Evolutionary conservation across 2,888 invertebrate genomes (phyloP).

Genomic region (Drosophila formosana): DNA sequence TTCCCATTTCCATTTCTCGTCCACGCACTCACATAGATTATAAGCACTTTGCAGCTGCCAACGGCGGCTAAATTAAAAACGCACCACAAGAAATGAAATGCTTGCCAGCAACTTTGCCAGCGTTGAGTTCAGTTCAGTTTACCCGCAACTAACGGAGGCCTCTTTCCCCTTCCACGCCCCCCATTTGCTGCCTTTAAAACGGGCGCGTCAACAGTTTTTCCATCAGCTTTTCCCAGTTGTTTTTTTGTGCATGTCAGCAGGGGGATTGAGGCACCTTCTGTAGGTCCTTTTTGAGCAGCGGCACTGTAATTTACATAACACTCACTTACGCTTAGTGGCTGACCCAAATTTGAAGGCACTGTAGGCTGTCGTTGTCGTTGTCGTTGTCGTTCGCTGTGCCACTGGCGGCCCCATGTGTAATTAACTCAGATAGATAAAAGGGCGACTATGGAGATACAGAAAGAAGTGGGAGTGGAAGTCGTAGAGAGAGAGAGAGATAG

Average conservation of each 20-base stretch:
- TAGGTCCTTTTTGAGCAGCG: slow-evolving; percentile 65
- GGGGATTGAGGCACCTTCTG: slow-evolving; percentile 35
- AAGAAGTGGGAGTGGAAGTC: not conserved
- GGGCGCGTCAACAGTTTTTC: slow-evolving; percentile 60
- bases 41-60: slow-evolving; percentile 69
- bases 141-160: slow-evolving; percentile 51
- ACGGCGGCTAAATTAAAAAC: slow-evolving; percentile 71
- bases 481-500: slow-evolving; percentile 4
- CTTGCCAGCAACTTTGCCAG: slow-evolving; percentile 50
- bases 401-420: slow-evolving; percentile 55
- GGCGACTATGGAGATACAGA: not conserved
- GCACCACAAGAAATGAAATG: slow-evolving; percentile 49
- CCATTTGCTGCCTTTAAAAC: slow-evolving; percentile 23
- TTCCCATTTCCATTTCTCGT: slow-evolving; percentile 8
- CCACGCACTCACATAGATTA: slow-evolving; percentile 22
- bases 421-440: slow-evolving; percentile 58
- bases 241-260: slow-evolving; percentile 8
- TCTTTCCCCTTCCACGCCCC: slow-evolving; percentile 11
- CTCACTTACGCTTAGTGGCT: slow-evolving; percentile 78
- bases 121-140: slow-evolving; percentile 44
- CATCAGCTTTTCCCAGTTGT: slow-evolving; percentile 54
- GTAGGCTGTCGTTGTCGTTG: slow-evolving; percentile 9
- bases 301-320: slow-evolving; percentile 77
- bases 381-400: not conserved
- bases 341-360: slow-evolving; percentile 69